Evolutionary conservation across 2,797 vertebrate genomes (phyloP), one percentile per base, ranked within the genome.

Genomic region (Poliocrania exsul): DNA sequence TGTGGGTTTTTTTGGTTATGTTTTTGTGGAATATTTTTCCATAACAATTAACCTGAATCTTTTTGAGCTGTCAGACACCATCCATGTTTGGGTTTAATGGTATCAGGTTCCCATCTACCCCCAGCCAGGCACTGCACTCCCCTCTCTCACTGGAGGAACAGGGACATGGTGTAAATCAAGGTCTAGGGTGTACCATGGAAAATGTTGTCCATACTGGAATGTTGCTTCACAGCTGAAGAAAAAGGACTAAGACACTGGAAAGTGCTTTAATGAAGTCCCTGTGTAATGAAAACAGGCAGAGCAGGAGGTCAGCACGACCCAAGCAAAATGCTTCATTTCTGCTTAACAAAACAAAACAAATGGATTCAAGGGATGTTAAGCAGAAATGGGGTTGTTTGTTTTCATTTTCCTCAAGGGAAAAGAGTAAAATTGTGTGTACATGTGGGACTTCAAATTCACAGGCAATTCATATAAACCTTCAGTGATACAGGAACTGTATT

Each of bases 331-430:
- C 28, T 86, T 89, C 26, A 0, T 74, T 85, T 77, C 66, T 79
- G 40, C 46, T 73, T n/a, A 93, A 79, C 33, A 66, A 90, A 95
- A 86, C 60, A 71, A 82, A 93, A 28, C 50, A 94, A 95, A 92
- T 7, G 28, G 25, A 16, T 88, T 78, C 10, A 25, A 65, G 66
- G 14, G 31, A 81, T 72, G 47, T 86, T 79, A 74, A 67, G 40
- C 62, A 92, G 77, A 86, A 91, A 53, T 21, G 5, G 87, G 78
- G 31, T 33, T 85, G 23, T 11, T 74, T 86, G 82, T 65, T 94
- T 88, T 62, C n/a, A 17, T 93, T 81, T 91, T 84, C 19, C 60
- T 26, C 64, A 60, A 79, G 71, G 62, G 18, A 67, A 75, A 91
- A 65, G 31, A 40, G 29, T 49, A 73, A 82, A 92, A 71, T 14